Base-by-base conservation (phyloP, 2,113 vertebrate species). In the Menura novaehollandiae region DNA sequence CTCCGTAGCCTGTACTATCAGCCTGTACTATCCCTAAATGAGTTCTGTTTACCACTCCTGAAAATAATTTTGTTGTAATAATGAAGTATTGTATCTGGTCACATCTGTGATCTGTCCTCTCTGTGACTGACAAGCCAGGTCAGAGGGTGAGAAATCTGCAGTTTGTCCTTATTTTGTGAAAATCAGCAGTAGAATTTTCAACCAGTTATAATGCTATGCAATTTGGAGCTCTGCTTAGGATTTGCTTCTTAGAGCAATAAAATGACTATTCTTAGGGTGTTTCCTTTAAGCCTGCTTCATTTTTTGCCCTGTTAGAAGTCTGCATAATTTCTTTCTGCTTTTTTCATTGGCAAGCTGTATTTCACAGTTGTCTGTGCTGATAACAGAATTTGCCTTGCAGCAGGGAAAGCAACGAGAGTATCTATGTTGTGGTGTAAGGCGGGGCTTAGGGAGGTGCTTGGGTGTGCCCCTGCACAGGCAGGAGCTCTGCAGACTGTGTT, bases 391-490 rank as follows among this genome's bases (percentile, higher is more conserved):
- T 88, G 58, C 44, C 44, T 75, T 85, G 58, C 37, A 60, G 5
- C 5, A 4, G 32, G 24, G 26, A 9, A 56, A 44, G 37, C 47
- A 0, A 7, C 0, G 0, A 68, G 39, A 63, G 3, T 71, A 39
- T 73, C 28, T 85, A 32, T n/a, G 75, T 39, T 32, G 20, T 52
- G 56, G 13, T 52, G 32, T 63, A 52, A 22, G 2, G 7, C 3
- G 35, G n/a, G 60, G 46, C 27, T 30, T 41, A 24, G 37, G 66
- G 44, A 73, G 35, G 30, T 67, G 52, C 18, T 10, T 77, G 73
- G 49, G 32, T 37, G 51, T 6, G 5, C 39, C 32, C 6, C 44
- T 74, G 52, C 3, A 0, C 3, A 44, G 43, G 13, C 27, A 6
- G 78, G 27, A 87, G 32, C 17, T 71, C 43, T 53, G 32, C 46